Percentiles rank a stretch among this genome's conserved stretches.
Conservation (phyloP, 2,888 invertebrate genomes). For the Hololepta plana region DNA sequence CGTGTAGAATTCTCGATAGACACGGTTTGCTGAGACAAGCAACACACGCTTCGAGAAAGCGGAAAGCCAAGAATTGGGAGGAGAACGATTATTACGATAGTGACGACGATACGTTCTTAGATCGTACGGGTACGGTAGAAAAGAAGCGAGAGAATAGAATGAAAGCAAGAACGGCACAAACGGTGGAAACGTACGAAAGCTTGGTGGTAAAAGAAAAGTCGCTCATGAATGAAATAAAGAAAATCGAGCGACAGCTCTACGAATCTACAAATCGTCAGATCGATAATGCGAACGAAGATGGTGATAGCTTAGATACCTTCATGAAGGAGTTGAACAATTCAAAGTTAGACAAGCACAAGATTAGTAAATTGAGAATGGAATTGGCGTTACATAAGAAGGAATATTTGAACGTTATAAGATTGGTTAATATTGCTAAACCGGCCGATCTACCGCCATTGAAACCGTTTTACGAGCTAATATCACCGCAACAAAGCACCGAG, state of each 20-base stretch:
- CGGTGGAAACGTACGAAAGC: constrained; percentile 44
- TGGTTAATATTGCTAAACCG: constrained; percentile 60
- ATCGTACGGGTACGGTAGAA: constrained; percentile 86
- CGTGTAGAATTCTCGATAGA: constrained; percentile 78
- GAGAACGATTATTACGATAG: constrained; percentile 86
- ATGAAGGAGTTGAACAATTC: constrained; percentile 47
- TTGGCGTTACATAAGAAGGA: constrained; percentile 52
- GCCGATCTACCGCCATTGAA: constrained; percentile 37
- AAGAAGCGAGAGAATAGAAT: constrained; percentile 66
- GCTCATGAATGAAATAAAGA: constrained; percentile 32
- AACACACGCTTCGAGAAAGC: constrained; percentile 56
- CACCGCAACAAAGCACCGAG: constrained; percentile 10
- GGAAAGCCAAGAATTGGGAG: constrained; percentile 59
- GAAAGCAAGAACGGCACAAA: constrained; percentile 41
- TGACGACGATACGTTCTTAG: constrained; percentile 90
- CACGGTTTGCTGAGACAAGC: constrained; percentile 65
- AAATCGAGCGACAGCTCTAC: constrained; percentile 36
- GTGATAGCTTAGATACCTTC: constrained; percentile 67
- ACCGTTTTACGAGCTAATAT: constrained; percentile 11
- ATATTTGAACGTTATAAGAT: constrained; percentile 42
- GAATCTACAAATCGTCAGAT: constrained; percentile 19
- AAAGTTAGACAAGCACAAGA: constrained; percentile 32
- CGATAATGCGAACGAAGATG: constrained; percentile 28
- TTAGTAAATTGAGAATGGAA: constrained; percentile 49
- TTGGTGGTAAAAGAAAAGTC: constrained; percentile 43